Percentiles rank a stretch among this genome's conserved stretches.
phyloP scores from a whole-genome alignment of 1,140 invertebrate genomes.

The Stratiolaelaps scimitus region DNA sequence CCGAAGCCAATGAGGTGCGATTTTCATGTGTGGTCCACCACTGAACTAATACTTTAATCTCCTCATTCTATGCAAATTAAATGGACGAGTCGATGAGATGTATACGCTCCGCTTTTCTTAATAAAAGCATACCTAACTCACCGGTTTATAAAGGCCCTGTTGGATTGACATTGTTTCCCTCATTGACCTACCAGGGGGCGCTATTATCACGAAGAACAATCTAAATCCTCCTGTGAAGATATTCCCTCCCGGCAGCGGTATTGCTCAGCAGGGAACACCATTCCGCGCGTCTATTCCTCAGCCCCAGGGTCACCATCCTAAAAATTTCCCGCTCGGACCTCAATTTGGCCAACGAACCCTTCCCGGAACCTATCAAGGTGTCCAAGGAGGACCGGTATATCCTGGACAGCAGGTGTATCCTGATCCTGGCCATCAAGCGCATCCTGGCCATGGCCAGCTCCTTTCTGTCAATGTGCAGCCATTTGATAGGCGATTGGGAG shows the following conservation, averaged over 20 bases:
- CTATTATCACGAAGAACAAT: slow-evolving; percentile 25
- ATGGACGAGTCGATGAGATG: too few species aligned
- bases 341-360: too few species aligned
- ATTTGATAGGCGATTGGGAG: background rate
- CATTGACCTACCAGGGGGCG: background rate
- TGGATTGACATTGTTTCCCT: background rate
- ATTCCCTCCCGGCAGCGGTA: slow-evolving; percentile 12
- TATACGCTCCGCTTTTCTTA: too few species aligned
- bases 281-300: slow-evolving; percentile 3
- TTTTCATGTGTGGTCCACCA: too few species aligned
- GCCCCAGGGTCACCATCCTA: slow-evolving; percentile 7
- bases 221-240: slow-evolving; percentile 10
- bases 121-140: too few species aligned
- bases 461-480: slow-evolving; percentile 14
- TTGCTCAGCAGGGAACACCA: slow-evolving; percentile 13
- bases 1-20: too few species aligned
- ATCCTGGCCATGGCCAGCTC: background rate
- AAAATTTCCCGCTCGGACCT: background rate
- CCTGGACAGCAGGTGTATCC: background rate
- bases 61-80: too few species aligned
- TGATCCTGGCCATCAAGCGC: too few species aligned
- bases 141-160: too few species aligned
- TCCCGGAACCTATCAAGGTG: too few species aligned
- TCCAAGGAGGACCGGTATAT: too few species aligned
- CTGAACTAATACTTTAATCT: too few species aligned